These are phyloP conservation scores for Brachionus sp. DNA, from an alignment of 1,140 invertebrate species.

Conservation along the genomic window DNA sequence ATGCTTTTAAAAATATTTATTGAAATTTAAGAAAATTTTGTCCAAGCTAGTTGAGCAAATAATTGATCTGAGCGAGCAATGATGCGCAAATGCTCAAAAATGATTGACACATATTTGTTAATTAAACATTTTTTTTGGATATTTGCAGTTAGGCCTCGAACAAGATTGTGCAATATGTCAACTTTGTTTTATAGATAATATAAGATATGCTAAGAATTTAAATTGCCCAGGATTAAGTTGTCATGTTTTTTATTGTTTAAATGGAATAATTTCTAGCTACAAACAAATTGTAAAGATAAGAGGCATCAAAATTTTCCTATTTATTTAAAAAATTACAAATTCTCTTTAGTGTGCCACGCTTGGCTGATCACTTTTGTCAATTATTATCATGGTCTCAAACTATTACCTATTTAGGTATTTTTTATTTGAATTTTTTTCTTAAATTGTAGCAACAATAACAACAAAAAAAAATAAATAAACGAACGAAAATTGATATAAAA, in stretches of 20 bases:
- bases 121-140: neutral
- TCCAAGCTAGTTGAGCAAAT: too few species aligned
- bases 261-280: neutral
- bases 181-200: neutral
- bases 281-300: neutral
- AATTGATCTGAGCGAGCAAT: neutral
- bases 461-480: constrained; percentile 26
- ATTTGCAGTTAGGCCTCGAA: neutral
- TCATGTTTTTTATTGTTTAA: neutral
- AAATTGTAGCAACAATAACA: constrained; percentile 31
- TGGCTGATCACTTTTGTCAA: neutral
- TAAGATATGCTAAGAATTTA: neutral
- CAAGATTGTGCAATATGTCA: neutral
- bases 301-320: neutral
- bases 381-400: constrained; percentile 31
- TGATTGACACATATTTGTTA: neutral
- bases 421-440: neutral
- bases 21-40: too few species aligned
- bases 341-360: neutral
- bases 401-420: constrained; percentile 41
- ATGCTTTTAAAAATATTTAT: too few species aligned
- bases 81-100: neutral
- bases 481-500: constrained; percentile 21
- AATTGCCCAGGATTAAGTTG: neutral
- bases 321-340: neutral